phyloP scores from a whole-genome alignment of 2,113 vertebrate species.

The Sylvilagus bachmani region DNA sequence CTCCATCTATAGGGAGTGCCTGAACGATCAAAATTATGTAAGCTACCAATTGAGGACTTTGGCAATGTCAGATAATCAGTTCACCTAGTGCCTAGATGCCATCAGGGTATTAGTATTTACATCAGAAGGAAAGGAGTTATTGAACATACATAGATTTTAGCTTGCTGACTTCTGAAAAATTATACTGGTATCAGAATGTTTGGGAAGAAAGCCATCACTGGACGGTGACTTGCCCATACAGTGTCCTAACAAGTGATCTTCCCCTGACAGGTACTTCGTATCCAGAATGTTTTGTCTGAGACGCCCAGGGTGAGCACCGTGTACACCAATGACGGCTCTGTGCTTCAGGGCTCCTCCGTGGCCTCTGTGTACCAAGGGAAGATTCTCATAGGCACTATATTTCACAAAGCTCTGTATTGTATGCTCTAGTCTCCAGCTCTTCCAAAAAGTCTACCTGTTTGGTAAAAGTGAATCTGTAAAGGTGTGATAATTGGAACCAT shows the following conservation, averaged over 20 bases:
- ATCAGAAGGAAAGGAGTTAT: neutral
- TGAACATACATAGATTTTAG: neutral
- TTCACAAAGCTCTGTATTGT: slow-evolving; percentile 93
- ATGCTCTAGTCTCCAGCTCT: slow-evolving; percentile 83
- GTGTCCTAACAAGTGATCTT: neutral
- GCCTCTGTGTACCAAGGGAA: slow-evolving; percentile 88
- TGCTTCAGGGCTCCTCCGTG: slow-evolving; percentile 91
- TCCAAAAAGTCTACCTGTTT: neutral
- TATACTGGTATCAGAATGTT: neutral
- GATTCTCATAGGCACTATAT: slow-evolving; percentile 93
- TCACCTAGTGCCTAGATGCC: neutral
- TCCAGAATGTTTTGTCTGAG: slow-evolving; percentile 92
- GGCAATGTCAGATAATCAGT: neutral
- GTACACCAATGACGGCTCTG: slow-evolving; percentile 91
- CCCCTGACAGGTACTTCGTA: slow-evolving; percentile 89
- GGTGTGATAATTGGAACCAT: neutral
- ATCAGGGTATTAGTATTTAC: neutral
- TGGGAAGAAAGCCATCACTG: neutral
- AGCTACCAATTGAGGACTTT: neutral
- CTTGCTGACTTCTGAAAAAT: slow-evolving; percentile 1
- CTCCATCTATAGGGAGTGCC: neutral
- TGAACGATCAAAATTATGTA: neutral
- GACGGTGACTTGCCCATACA: neutral
- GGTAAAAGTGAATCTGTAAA: neutral
- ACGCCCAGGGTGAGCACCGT: slow-evolving; percentile 90